Base-by-base conservation (phyloP, 2,888 invertebrate genomes). In the Melinaea marsaeus region DNA sequence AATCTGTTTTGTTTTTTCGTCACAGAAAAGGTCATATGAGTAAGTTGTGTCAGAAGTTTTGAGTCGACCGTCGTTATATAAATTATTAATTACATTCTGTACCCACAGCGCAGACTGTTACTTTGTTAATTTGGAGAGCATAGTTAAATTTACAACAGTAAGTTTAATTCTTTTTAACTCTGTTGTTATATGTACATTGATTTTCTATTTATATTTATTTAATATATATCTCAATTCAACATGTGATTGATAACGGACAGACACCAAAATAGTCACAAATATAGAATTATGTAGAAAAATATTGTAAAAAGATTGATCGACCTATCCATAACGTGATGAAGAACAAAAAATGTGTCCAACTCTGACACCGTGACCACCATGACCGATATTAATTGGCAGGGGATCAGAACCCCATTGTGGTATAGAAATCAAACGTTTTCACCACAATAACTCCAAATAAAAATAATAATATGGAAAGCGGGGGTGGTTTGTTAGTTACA, bases 371-470 rank as follows among this genome's bases (percentile, higher is more conserved):
- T 87, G 90, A 89, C 89, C 90, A 84, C 88, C 88, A 84, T 85
- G 85, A 75, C 88, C 81, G 75, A 89, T 83, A 74, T 84, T 89
- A 90, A 90, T 90, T 90, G 90, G 89, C 89, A 88, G 88, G 90
- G 90, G 89, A 83, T 80, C 74, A 70, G 69, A 73, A 75, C 83
- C 69, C 83, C 79, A 84, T 79, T 79, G 79, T 81, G 74, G 75
- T 71, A 80, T 80, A 73, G 81, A 82, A 86, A 81, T 81, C 72
- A 75, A 78, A 74, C 82, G 79, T 83, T 87, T 88, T 79, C 78
- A 76, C 77, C 74, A 85, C 79, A 84, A 84, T 83, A 77, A 79
- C 70, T 76, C 70, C 72, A 76, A 81, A 83, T 85, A 84, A 85
- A 85, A 89, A 88, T 88, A 88, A 86, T 86, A 86, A 74, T 72